Conservation (phyloP, 2,888 invertebrate species). For the Pogonocherus hispidulus region DNA sequence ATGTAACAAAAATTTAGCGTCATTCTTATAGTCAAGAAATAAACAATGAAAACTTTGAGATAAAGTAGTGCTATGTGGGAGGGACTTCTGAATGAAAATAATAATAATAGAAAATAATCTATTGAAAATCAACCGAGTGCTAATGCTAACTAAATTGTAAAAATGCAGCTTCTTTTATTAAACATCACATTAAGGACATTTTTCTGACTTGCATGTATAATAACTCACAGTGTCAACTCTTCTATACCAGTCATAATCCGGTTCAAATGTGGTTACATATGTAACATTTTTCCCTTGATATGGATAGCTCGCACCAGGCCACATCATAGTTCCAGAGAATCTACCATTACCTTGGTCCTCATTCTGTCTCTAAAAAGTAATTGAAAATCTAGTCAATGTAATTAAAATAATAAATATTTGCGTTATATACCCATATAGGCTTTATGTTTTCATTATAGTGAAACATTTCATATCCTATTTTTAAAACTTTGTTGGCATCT, state of each 20-base stretch:
- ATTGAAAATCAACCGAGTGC: too few relatives aligned
- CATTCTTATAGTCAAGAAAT: too few relatives aligned
- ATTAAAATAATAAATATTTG: not conserved
- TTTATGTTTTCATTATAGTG: conserved; percentile 71
- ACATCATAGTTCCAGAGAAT: conserved; percentile 78
- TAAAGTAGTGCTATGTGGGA: too few relatives aligned
- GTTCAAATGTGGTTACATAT: conserved; percentile 67
- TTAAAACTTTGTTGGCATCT: conserved; percentile 58
- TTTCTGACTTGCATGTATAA: too few relatives aligned
- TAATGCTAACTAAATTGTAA: too few relatives aligned
- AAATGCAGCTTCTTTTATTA: too few relatives aligned
- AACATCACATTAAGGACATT: too few relatives aligned
- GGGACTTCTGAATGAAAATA: too few relatives aligned
- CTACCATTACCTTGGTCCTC: conserved; percentile 70
- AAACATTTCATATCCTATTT: conserved; percentile 69
- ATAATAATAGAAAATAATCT: too few relatives aligned
- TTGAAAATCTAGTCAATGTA: not conserved
- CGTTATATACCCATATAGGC: conserved; percentile 75
- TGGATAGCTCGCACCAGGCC: conserved; percentile 75
- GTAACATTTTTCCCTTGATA: conserved; percentile 71
- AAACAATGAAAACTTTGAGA: too few relatives aligned
- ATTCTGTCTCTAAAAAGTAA: conserved; percentile 71
- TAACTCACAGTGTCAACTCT: conserved; percentile 71
- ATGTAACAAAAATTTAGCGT: too few relatives aligned
- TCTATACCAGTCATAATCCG: conserved; percentile 68